These are phyloP conservation scores for Oasisia sp. DNA, from an alignment of 2,888 invertebrate genomes.

Conservation along the genomic window DNA sequence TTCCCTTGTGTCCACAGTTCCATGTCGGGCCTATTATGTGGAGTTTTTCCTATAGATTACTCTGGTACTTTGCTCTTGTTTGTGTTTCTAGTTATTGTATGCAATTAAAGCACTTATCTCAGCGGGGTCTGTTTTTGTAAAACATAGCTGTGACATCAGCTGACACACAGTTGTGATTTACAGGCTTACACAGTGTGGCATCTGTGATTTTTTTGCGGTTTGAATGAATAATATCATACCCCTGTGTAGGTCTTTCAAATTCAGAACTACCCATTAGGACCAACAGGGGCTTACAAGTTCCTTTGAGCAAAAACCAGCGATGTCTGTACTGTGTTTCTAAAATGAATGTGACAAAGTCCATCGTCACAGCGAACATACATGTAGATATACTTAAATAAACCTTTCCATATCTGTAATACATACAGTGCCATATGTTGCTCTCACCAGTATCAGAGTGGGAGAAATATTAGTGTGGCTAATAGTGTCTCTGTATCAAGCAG, in stretches of 20 bases:
- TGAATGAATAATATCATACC: neutral
- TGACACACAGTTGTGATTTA: neutral
- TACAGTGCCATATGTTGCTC: neutral
- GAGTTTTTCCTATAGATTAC: neutral
- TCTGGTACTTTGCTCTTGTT: neutral
- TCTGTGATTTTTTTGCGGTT: neutral
- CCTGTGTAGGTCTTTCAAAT: too few relatives aligned
- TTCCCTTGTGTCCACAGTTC: neutral
- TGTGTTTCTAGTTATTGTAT: neutral
- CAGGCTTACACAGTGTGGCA: neutral
- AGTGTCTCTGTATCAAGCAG: neutral
- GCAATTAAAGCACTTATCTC: neutral
- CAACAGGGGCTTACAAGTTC: too few relatives aligned
- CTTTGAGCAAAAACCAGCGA: too few relatives aligned
- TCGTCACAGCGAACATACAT: too few relatives aligned
- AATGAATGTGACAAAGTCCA: too few relatives aligned
- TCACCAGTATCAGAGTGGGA: neutral
- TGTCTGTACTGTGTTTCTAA: too few relatives aligned
- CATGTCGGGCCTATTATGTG: neutral
- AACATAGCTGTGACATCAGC: neutral
- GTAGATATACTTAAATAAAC: too few relatives aligned
- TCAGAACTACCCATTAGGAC: too few relatives aligned
- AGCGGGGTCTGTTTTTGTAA: neutral
- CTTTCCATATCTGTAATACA: too few relatives aligned
- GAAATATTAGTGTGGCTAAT: neutral